Percentiles rank a stretch among this genome's conserved stretches.
Conservation (phyloP, 2,888 invertebrate genomes). For the Hirtodrosophila cameraria region DNA sequence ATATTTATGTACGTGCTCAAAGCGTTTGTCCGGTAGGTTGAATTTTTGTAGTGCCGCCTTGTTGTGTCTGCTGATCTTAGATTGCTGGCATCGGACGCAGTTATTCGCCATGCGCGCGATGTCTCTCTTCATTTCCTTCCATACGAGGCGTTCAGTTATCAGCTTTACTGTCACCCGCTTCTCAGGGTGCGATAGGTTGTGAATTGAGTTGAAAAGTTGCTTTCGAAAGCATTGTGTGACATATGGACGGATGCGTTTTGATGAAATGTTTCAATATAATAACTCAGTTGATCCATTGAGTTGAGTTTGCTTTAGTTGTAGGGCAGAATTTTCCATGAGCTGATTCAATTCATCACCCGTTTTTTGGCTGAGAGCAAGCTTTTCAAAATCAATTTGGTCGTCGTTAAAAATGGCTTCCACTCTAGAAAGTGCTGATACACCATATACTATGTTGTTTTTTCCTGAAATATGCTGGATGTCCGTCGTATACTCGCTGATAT, state of each 20-base stretch:
- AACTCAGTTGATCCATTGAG: not conserved
- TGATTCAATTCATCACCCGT: slow-evolving; percentile 1
- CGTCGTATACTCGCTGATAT: not conserved
- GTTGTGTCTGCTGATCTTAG: slow-evolving; percentile 16
- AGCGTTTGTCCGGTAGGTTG: slow-evolving; percentile 14
- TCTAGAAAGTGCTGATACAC: no score
- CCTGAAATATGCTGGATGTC: slow-evolving; percentile 3
- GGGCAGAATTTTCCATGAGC: not conserved
- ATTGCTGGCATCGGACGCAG: slow-evolving; percentile 18
- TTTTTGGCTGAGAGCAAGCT: slow-evolving; percentile 5
- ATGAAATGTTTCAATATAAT: slow-evolving; percentile 8
- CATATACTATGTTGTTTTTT: slow-evolving; percentile 13
- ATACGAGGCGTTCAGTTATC: slow-evolving; percentile 20
- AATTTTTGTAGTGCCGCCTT: slow-evolving; percentile 4
- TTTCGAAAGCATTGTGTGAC: slow-evolving; percentile 2
- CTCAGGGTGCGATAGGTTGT: slow-evolving; percentile 11
- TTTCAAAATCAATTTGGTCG: slow-evolving; percentile 17
- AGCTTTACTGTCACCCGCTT: slow-evolving; percentile 10
- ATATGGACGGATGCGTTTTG: slow-evolving; percentile 9
- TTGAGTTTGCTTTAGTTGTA: not conserved
- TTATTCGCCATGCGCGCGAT: not conserved
- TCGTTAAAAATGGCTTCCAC: slow-evolving; percentile 14
- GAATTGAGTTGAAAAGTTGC: slow-evolving; percentile 12
- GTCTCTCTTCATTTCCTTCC: slow-evolving; percentile 2
- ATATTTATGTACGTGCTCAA: not conserved